A percentile compares a stretch with the other conserved stretches of the same genome.
These are phyloP conservation scores for Keiferia lycopersicella DNA, from an alignment of 2,888 invertebrate species.

Conservation along the genomic window DNA sequence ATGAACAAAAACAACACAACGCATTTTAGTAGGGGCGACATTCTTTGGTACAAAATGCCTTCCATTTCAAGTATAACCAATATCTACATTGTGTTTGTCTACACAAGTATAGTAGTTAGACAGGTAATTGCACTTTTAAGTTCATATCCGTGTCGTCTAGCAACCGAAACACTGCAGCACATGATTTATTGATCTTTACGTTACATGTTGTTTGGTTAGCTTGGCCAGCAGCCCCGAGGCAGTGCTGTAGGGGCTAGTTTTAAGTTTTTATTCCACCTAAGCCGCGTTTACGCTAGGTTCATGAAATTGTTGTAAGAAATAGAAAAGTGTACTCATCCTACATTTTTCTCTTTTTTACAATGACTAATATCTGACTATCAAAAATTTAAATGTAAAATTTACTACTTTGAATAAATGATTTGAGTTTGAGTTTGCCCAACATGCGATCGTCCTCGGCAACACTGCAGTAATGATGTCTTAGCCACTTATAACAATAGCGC, in stretches of 20 bases:
- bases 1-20: constrained; percentile 72
- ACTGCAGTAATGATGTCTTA: constrained; percentile 36
- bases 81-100: constrained; percentile 5
- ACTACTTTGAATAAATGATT: too few relatives aligned
- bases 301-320: too few relatives aligned
- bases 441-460: constrained; percentile 23
- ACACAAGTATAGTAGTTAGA: neutral
- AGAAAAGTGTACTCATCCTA: too few relatives aligned
- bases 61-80: constrained; percentile 52
- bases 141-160: constrained; percentile 41
- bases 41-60: constrained; percentile 61
- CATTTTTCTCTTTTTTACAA: too few relatives aligned
- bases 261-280: too few relatives aligned
- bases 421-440: too few relatives aligned
- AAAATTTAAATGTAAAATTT: too few relatives aligned
- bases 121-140: constrained; percentile 14
- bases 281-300: too few relatives aligned
- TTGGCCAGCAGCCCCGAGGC: too few relatives aligned
- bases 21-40: constrained; percentile 72
- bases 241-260: too few relatives aligned
- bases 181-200: constrained; percentile 66
- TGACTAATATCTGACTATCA: too few relatives aligned
- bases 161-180: constrained; percentile 63
- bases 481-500: constrained; percentile 14
- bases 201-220: too few relatives aligned